These are phyloP conservation scores for Tenualosa ilisha DNA, from an alignment of 2,797 vertebrate species.

Conservation along the genomic window DNA sequence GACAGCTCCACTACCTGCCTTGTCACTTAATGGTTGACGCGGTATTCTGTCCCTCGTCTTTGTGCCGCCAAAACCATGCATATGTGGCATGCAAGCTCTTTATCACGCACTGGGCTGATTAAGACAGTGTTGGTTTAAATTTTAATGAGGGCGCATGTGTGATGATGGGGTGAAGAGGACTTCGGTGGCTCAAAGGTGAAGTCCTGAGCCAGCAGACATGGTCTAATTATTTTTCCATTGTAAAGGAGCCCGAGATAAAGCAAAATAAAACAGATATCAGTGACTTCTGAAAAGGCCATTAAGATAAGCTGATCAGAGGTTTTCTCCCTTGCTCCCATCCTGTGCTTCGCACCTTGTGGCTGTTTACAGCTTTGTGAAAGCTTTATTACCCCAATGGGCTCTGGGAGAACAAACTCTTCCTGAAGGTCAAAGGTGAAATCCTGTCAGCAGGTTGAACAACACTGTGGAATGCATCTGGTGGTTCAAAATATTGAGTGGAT, in stretches of 20 bases:
- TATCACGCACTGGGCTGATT: constrained; percentile 40
- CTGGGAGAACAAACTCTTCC: background rate
- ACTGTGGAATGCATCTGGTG: background rate
- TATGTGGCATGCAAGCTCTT: background rate
- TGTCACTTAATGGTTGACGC: background rate
- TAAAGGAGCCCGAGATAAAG: constrained; percentile 26
- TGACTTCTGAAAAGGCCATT: constrained; percentile 40
- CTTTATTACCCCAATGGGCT: constrained; percentile 29
- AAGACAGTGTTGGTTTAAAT: constrained; percentile 40
- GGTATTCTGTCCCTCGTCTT: background rate
- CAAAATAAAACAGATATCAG: constrained; percentile 27
- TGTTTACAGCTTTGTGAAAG: constrained; percentile 44
- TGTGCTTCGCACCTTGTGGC: constrained; percentile 31
- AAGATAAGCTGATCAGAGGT: constrained; percentile 28
- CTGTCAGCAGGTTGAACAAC: background rate
- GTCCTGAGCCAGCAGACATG: constrained; percentile 39
- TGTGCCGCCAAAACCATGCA: background rate
- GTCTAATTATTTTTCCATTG: constrained; percentile 54
- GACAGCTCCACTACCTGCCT: background rate
- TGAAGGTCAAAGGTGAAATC: constrained; percentile 17
- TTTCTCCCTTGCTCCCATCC: background rate
- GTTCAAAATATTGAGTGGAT: background rate
- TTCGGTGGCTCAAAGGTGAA: constrained; percentile 44
- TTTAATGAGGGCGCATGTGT: constrained; percentile 45
- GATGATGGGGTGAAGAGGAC: constrained; percentile 39